Base-by-base conservation (phyloP, 2,797 vertebrate species). In the Chelon auratus region DNA sequence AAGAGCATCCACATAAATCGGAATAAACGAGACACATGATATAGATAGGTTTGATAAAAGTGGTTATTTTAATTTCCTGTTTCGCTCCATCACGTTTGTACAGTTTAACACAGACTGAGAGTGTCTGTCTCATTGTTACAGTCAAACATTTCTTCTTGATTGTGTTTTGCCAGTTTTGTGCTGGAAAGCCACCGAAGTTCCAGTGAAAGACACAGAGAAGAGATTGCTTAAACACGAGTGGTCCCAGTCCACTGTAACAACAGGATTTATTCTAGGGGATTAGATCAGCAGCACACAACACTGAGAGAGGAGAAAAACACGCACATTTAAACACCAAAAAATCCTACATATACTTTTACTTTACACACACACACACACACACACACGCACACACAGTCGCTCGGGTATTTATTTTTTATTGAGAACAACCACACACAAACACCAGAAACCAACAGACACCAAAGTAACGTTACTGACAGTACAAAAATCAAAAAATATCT, bases 401-500 rank as follows among this genome's bases (percentile, higher is more conserved):
- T 72, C 87, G 37, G 43, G 51, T 87, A 81, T 73, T 84, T 33
- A 5, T 33, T 33, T 22, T 77, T 58, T 57, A 87, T 43, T 62
- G 50, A 79, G 58, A 84, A 88, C 81, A 76, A 91, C 74, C 86
- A 87, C 86, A 84, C 84, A 84, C 77, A 66, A 87, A 90, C 88
- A 88, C 73, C 77, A 90, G 43, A 87, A 79, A 88, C 79, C 63
- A 80, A 86, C 79, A 80, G 71, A 91, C 87, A 90, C 82, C 75
- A 91, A 92, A 87, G 62, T 72, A 90, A 94, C 92, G 80, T 88
- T 84, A 90, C 84, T 59, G 90, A 92, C 91, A 87, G 84, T 93
- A 93, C 92, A 94, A 93, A 94, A 90, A 91, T 83, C 82, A 89
- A 89, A 87, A 92, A 87, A 91, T 92, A 91, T 92, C 91, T 93